Evolutionary conservation across 1,140 invertebrate species (phyloP).

Genomic region (Xylocopa sonorina): DNA sequence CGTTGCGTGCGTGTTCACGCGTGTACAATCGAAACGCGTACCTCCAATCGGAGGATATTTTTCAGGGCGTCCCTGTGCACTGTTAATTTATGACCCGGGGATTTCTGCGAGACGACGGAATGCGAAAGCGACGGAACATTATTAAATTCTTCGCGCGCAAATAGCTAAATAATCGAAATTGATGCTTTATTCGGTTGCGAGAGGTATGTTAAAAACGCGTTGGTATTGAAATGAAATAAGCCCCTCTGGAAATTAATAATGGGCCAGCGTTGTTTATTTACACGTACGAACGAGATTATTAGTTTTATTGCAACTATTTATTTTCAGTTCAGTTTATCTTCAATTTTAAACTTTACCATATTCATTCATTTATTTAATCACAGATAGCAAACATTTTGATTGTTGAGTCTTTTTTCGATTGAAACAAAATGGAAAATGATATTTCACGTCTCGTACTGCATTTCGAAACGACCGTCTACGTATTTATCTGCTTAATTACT

Average conservation of each 20-base stretch:
- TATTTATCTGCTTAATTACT: neutral
- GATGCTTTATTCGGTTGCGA: constrained; percentile 2
- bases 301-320: no score
- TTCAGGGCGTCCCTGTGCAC: neutral
- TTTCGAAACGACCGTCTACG: no score
- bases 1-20: no score
- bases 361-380: no score
- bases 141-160: constrained; percentile 34
- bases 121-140: neutral
- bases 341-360: no score
- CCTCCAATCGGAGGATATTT: constrained; percentile 19
- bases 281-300: no score
- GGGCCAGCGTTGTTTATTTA: neutral
- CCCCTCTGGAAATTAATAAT: neutral
- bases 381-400: no score
- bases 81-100: constrained; percentile 9
- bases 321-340: no score
- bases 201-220: neutral
- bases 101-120: neutral
- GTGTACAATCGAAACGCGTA: neutral
- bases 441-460: no score
- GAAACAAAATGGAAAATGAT: no score
- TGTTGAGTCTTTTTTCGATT: no score
- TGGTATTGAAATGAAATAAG: neutral
- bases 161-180: constrained; percentile 17